These are phyloP conservation scores for Zoanthus sansibaricus DNA, from an alignment of 92 coral and sea anemone species.

Conservation along the genomic window DNA sequence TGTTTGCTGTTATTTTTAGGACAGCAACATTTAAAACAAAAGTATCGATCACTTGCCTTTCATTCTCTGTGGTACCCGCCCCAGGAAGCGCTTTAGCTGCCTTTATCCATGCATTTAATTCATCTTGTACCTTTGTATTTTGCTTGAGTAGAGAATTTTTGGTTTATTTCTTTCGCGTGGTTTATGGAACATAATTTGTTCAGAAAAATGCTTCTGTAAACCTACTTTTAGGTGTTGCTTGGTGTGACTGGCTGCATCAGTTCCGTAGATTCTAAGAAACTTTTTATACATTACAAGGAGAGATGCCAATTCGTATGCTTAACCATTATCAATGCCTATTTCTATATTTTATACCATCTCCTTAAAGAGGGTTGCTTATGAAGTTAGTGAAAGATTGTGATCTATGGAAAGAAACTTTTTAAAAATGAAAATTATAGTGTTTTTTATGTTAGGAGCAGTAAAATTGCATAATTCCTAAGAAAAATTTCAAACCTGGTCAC, in stretches of 20 bases:
- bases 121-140: conserved; percentile 33
- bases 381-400: no score
- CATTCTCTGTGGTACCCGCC: no score
- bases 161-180: conserved; percentile 25
- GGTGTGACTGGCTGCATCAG: conserved; percentile 35
- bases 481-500: no score
- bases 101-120: background rate
- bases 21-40: no score
- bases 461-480: no score
- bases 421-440: no score
- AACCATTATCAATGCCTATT: background rate
- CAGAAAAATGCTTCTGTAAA: conserved; percentile 23
- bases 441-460: no score
- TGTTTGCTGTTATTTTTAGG: background rate
- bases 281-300: background rate
- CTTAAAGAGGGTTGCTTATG: no score
- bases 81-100: no score
- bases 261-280: background rate
- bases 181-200: conserved; percentile 36
- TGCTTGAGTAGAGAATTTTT: conserved; percentile 50
- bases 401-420: no score
- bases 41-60: no score
- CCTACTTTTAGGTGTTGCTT: conserved; percentile 16
- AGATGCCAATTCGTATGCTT: conserved; percentile 27
- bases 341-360: no score